Percentiles rank a stretch among this genome's conserved stretches.
These are phyloP conservation scores for Hydrophis major DNA, from an alignment of 2,797 vertebrate genomes.

Conservation along the genomic window DNA sequence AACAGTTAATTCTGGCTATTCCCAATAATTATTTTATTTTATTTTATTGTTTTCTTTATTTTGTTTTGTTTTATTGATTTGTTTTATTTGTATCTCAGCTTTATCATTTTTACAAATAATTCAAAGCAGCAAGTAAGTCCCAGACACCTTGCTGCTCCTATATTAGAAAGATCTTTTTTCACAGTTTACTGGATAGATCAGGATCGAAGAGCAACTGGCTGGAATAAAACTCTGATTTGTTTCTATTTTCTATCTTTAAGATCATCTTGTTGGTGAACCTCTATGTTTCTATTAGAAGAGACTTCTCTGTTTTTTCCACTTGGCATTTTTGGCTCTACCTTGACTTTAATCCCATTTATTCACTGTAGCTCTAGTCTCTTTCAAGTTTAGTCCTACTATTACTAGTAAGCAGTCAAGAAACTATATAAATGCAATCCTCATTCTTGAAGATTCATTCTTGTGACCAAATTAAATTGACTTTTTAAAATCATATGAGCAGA, in stretches of 20 bases:
- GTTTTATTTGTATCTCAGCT: neutral
- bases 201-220: neutral
- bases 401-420: neutral
- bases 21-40: neutral
- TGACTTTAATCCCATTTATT: neutral
- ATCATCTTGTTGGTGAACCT: neutral
- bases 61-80: neutral
- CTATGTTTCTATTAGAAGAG: neutral
- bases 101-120: neutral
- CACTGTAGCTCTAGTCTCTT: neutral
- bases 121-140: neutral
- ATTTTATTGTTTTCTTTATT: neutral
- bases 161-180: neutral
- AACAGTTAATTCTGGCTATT: neutral
- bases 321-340: neutral
- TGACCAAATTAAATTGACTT: neutral
- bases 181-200: neutral
- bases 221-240: neutral
- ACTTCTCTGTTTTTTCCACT: neutral
- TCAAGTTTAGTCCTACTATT: neutral
- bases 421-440: neutral
- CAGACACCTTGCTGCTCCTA: neutral
- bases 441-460: neutral
- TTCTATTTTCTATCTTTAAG: neutral
- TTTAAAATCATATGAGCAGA: neutral